These are phyloP conservation scores for Ephydatia muelleri DNA, from an alignment of 37 sponge, comb jelly and placozoan genomes.

Conservation along the genomic window DNA sequence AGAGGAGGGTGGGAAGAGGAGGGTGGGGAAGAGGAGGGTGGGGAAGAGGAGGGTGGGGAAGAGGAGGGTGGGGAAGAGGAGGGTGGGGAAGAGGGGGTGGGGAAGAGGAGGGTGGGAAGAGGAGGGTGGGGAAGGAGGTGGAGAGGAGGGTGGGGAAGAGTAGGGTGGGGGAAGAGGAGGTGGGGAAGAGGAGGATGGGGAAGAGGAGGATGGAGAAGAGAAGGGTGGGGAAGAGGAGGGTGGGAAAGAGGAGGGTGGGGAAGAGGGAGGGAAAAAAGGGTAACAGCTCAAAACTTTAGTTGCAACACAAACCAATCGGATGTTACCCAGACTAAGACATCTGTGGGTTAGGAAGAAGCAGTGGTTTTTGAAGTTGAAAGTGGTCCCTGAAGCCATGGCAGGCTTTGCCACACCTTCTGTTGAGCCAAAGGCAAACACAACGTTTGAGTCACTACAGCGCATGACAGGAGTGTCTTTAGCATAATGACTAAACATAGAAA, in stretches of 20 bases:
- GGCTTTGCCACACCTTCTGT: background rate
- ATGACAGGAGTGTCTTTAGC: too few relatives aligned
- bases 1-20: too few relatives aligned
- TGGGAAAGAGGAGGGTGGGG: background rate
- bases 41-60: too few relatives aligned
- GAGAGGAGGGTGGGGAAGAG: background rate
- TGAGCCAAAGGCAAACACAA: background rate
- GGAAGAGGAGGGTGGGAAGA: background rate
- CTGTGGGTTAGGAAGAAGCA: slow-evolving; percentile 85
- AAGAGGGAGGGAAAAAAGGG: background rate
- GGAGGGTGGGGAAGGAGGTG: slow-evolving; percentile 4
- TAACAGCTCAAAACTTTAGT: background rate
- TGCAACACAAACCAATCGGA: background rate
- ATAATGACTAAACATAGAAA: too few relatives aligned
- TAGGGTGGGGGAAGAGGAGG: background rate
- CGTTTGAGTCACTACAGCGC: too few relatives aligned
- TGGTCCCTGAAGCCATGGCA: background rate
- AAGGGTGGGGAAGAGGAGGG: background rate
- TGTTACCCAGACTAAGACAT: slow-evolving; percentile 68
- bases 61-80: too few relatives aligned
- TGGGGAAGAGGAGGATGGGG: background rate
- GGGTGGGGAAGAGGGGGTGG: background rate
- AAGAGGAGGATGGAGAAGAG: background rate
- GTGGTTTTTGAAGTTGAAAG: slow-evolving; percentile 75
- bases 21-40: background rate